phyloP scores from a whole-genome alignment of 35 echinoderm and acorn worm genomes.

The Apostichopus parvimensis region DNA sequence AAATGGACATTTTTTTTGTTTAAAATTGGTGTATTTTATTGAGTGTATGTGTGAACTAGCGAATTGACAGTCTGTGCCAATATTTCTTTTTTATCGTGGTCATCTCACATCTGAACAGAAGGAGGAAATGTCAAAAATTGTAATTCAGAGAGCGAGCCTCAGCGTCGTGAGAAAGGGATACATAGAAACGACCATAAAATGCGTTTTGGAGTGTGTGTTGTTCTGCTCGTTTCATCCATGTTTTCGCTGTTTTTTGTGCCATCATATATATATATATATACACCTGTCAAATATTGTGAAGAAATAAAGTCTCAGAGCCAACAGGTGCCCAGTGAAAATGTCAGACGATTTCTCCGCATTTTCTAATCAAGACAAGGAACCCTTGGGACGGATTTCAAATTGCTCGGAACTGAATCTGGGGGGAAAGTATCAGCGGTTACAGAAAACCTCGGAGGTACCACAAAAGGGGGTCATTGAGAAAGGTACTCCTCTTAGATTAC shows the following conservation, averaged over 20 bases:
- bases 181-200: background rate
- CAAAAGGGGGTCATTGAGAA: background rate
- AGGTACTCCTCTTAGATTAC: background rate
- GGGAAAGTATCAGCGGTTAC: background rate
- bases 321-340: constrained; percentile 7
- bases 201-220: background rate
- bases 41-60: too few relatives aligned
- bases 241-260: background rate
- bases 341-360: background rate
- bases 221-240: background rate
- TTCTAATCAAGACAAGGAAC: background rate
- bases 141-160: background rate
- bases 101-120: too few relatives aligned
- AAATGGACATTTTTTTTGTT: too few relatives aligned
- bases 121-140: too few relatives aligned
- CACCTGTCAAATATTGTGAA: background rate
- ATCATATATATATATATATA: background rate
- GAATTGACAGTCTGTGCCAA: too few relatives aligned
- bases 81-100: too few relatives aligned
- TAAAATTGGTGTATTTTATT: too few relatives aligned
- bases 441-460: background rate
- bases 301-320: background rate
- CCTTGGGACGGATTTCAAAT: constrained; percentile 12
- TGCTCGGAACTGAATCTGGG: constrained; percentile 10
- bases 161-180: background rate